Base-by-base conservation (phyloP, 2,113 vertebrate species). In the Gobius niger region DNA sequence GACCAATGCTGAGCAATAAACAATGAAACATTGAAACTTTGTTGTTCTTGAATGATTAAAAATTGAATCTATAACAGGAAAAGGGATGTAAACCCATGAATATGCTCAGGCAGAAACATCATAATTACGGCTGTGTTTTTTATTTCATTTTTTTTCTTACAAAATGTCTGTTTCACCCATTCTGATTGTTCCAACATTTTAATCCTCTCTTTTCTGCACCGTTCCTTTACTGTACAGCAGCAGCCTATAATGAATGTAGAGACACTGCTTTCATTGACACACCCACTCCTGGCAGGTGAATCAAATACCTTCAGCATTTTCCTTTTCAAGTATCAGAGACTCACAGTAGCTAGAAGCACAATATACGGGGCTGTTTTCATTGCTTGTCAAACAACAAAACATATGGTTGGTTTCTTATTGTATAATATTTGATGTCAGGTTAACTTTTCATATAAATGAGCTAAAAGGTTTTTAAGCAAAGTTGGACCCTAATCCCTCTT, bases 401-500 rank as follows among this genome's bases (percentile, higher is more conserved):
- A 7, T 16, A 47, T 54, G 51, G 18, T 68, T 61, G n/a, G 50
- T 63, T 62, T 15, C 0, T 57, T 73, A 54, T n/a, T n/a, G 24
- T 61, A 72, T 53, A 67, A 72, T 9, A 63, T 6, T 41, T 68
- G 57, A 40, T 16, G 18, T 15, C 14, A 15, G 49, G 49, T 13
- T 50, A 50, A 50, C 49, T n/a, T 50, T n/a, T 50, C 13, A 24
- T 24, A 19, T 54, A 54, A 52, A 52, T 24, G 52, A 24, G 52
- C 24, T 54, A 3, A 34, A 34, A 4, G 24, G 24, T 59, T 41
- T 69, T 46, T 52, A 60, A 57, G 64, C 73, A 88, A 19, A 82
- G 84, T 90, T 91, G 91, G 90, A 88, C 91, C 90, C 91, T 80
- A 64, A 75, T 64, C 61, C 63, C 66, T 76, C 42, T 72, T 54